A percentile compares a stretch with the other conserved stretches of the same genome.
phyloP scores from a whole-genome alignment of 1,140 invertebrate species.

The Ostrea edulis region DNA sequence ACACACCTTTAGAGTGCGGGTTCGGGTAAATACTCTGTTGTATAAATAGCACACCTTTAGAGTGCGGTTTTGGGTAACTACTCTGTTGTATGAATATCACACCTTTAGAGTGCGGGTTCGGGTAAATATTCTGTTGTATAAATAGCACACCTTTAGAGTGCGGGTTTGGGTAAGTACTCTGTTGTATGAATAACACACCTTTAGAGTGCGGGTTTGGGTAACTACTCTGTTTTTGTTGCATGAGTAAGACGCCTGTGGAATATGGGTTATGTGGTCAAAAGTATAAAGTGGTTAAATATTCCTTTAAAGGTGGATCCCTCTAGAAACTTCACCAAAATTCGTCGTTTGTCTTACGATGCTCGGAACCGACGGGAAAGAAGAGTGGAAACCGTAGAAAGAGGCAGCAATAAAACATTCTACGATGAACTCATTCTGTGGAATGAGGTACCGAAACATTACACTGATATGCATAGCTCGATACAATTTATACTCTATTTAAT shows the following conservation, averaged over 20 bases:
- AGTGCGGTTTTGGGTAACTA: no score
- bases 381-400: conserved; percentile 61
- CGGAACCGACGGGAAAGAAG: conserved; percentile 61
- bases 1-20: no score
- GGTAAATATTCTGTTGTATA: background rate
- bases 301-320: background rate
- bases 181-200: no score
- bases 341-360: conserved; percentile 64
- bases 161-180: no score
- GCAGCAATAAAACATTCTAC: conserved; percentile 57
- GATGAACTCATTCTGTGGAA: conserved; percentile 68
- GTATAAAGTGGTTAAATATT: background rate
- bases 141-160: no score
- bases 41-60: no score
- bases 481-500: no score
- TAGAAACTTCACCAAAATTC: conserved; percentile 49
- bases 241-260: background rate
- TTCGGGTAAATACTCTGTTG: no score
- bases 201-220: no score
- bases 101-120: background rate
- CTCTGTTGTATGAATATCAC: no score
- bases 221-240: no score
- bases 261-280: background rate
- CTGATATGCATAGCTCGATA: background rate
- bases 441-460: conserved; percentile 43